Conservation (phyloP, 2,113 vertebrate species). For the Callopanchax toddi region DNA sequence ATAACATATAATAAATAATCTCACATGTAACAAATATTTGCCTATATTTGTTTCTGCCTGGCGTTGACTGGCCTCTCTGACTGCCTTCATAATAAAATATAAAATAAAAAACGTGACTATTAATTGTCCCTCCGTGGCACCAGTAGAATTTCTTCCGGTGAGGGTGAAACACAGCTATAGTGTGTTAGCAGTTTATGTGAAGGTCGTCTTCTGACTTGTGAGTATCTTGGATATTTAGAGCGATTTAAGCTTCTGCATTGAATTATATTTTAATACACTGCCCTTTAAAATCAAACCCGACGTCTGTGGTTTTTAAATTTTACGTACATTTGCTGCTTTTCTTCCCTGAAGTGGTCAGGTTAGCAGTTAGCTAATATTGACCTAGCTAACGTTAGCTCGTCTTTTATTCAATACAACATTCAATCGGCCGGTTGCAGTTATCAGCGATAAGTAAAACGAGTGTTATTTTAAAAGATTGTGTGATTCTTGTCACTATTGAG, state of each 20-base stretch:
- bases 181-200: constrained; percentile 54
- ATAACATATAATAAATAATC: no score
- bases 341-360: no score
- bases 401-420: background rate
- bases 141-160: constrained; percentile 31
- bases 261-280: accelerated
- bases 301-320: accelerated
- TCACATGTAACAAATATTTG: no score
- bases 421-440: background rate
- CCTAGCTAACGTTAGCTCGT: constrained; percentile 23
- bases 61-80: no score
- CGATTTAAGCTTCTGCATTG: accelerated
- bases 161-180: background rate
- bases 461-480: background rate
- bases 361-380: constrained; percentile 15
- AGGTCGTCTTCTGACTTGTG: constrained; percentile 69
- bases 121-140: constrained; percentile 38
- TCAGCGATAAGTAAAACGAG: background rate
- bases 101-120: no score
- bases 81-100: no score
- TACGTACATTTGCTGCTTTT: accelerated
- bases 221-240: background rate
- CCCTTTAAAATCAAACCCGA: accelerated
- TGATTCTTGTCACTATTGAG: no score
- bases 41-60: no score